Percentiles rank a stretch among this genome's conserved stretches.
phyloP scores from a whole-genome alignment of 2,797 vertebrate species.

The Thaleichthys pacificus region DNA sequence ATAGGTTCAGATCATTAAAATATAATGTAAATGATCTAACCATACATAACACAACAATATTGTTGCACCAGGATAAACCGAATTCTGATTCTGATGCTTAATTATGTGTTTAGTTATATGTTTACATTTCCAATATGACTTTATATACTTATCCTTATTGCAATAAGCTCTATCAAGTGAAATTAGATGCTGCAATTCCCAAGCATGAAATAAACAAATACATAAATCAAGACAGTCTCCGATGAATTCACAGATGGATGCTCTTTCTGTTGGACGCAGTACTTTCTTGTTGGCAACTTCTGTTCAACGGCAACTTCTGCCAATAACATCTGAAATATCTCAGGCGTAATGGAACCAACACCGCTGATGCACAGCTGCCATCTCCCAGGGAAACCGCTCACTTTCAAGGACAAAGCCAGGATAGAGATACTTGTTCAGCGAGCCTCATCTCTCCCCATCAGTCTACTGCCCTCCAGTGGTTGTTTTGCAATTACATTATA shows the following conservation, averaged over 20 bases:
- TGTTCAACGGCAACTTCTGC: no score
- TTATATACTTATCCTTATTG: not conserved
- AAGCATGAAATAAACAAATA: not conserved
- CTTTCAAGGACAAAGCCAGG: conserved; percentile 40
- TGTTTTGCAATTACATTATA: conserved; percentile 3
- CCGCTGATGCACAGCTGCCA: conserved; percentile 52
- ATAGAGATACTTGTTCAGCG: not conserved
- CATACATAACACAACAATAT: not conserved
- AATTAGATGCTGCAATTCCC: no score
- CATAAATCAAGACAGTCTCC: no score
- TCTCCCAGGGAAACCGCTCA: conserved; percentile 29
- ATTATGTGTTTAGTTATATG: not conserved
- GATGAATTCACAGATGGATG: no score
- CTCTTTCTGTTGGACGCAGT: no score
- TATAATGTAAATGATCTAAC: not conserved
- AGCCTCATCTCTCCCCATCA: conserved; percentile 9
- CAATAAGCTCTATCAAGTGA: no score
- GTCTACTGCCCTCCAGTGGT: conserved; percentile 65
- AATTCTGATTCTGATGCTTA: not conserved
- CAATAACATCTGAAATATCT: conserved; percentile 34
- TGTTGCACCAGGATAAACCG: not conserved
- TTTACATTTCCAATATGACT: not conserved
- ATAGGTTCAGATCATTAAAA: not conserved
- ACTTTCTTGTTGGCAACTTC: no score
- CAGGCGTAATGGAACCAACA: conserved; percentile 42